Base-by-base conservation (phyloP, 1,140 invertebrate genomes). In the Anadara kagoshimensis region DNA sequence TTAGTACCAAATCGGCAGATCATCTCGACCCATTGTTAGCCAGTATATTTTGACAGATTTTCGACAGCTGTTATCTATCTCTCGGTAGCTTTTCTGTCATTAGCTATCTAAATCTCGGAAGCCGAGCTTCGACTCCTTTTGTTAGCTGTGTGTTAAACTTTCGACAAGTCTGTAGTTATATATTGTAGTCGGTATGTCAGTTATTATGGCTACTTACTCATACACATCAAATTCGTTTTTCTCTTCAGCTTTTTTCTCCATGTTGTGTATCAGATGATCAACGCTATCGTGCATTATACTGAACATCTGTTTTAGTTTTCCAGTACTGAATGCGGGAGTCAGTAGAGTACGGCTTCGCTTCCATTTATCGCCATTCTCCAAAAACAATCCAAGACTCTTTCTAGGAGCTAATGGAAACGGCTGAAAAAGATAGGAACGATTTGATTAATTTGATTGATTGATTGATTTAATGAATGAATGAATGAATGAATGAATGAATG, bases 351-450 rank as follows among this genome's bases (percentile, higher is more conserved):
- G 72, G 43, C 83, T 85, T 7, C 79, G 64, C 47, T 76, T 80
- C 85, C 85, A 86, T 58, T 85, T 81, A 47, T 73, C 64, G 1
- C 85, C 85, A 41, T 84, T 79, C 67, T 84, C 85, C 24, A 86
- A 69, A 59, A 86, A 86, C 22, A 86, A 72, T 1, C 82, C 83
- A 12, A 85, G 75, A 51, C 81, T 79, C 66, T 84, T 86, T n/a
- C 78, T 62, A 26, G 85, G 83, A n/a, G 85, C 85, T 49, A 86
- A 56, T 10, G 85, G 85, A 44, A 85, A 86, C 11, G 78, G 83
- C 80, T 83, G 71, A 0, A 68, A 10, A 18, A 58, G 47, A 49
- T 18, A 49, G 2, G 2, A 36, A 49, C 1, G 1, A 24, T 29
- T 7, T 41, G 11, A 18, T 43, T 29, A 12, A 18, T 10, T n/a